Conservation (phyloP, 1,140 invertebrate genomes). For the silkworm (Bombyx mori) region DNA sequence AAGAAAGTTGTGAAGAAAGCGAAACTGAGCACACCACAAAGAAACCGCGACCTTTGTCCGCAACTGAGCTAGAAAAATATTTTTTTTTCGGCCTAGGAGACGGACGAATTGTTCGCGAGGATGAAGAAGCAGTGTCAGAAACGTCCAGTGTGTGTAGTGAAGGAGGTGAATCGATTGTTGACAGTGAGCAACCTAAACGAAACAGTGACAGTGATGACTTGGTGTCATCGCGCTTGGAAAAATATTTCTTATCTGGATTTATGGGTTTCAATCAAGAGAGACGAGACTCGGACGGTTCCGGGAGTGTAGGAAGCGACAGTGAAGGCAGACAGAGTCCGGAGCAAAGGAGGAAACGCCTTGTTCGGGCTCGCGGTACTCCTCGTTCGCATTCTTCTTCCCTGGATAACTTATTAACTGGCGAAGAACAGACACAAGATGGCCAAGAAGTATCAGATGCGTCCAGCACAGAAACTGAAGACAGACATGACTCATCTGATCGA, state of each 20-base stretch:
- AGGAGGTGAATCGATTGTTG: constrained; percentile 77
- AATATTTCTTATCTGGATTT: constrained; percentile 91
- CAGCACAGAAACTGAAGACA: constrained; percentile 83
- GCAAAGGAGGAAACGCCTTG: constrained; percentile 83
- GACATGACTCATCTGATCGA: constrained; percentile 81
- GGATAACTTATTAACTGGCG: constrained; percentile 78
- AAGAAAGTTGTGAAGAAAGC: constrained; percentile 94
- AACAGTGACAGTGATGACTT: constrained; percentile 78
- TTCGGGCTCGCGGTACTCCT: constrained; percentile 83
- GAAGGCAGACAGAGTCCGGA: constrained; percentile 89
- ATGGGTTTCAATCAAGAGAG: constrained; percentile 83
- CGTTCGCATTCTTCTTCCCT: constrained; percentile 84
- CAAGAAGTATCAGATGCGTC: constrained; percentile 78
- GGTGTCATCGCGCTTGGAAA: constrained; percentile 88
- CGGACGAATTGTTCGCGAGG: constrained; percentile 72
- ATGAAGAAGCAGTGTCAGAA: constrained; percentile 86
- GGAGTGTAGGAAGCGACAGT: constrained; percentile 87
- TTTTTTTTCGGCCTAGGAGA: constrained; percentile 89
- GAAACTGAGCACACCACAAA: constrained; percentile 79
- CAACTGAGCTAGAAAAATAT: constrained; percentile 91
- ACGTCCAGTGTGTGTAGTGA: constrained; percentile 91
- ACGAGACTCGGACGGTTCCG: constrained; percentile 85
- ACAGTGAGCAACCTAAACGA: constrained; percentile 69
- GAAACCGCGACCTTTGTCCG: constrained; percentile 76
- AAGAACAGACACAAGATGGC: constrained; percentile 70